Base-by-base conservation (phyloP, 2,888 invertebrate genomes). In the Pseudococcus jackbeardsleyi region DNA sequence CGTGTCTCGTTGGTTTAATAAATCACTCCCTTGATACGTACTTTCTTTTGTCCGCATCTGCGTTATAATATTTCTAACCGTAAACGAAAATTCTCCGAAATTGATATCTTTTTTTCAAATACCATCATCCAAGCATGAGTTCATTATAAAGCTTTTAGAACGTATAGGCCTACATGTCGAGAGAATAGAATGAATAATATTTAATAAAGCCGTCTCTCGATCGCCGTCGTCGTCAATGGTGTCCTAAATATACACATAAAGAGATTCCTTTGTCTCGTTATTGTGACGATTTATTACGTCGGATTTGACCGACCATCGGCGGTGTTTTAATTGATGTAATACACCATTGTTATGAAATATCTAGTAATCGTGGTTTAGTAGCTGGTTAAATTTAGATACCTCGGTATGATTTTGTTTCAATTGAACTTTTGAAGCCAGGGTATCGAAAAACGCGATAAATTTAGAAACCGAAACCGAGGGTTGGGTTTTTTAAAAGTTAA, bases 191-290 rank as follows among this genome's bases (percentile, higher is more conserved):
- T 17, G 54, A 3, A 54, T 54, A 54, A 54, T 54, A 54, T 15
- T 12, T 59, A 19, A 59, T 59, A 59, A 59, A 59, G 6, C 9
- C 19, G 59, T 19, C 19, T 59, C 8, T 6, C 6, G 19, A 19
- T 19, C 59, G 19, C 59, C 19, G 1, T 59, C 59, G 7, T 59
- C 19, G 19, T 19, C 59, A 5, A 0, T 59, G 6, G 19, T 59
- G 59, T 59, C 59, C 19, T n/a, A 59, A 59, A 59, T 59, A 59
- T 59, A 59, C 59, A 8, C 6, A 19, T 59, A 19, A 59, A 59
- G n/a, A 19, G 59, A 59, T 59, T 59, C 59, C 19, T 59, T 59
- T 59, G 59, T 59, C 59, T 59, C 59, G 59, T 59, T 19, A 59
- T 19, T 59, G 59, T 59, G n/a, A 19, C 6, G 19, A 19, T 59